Conservation (phyloP, 2,797 vertebrate genomes). For the Capromys pilorides region DNA sequence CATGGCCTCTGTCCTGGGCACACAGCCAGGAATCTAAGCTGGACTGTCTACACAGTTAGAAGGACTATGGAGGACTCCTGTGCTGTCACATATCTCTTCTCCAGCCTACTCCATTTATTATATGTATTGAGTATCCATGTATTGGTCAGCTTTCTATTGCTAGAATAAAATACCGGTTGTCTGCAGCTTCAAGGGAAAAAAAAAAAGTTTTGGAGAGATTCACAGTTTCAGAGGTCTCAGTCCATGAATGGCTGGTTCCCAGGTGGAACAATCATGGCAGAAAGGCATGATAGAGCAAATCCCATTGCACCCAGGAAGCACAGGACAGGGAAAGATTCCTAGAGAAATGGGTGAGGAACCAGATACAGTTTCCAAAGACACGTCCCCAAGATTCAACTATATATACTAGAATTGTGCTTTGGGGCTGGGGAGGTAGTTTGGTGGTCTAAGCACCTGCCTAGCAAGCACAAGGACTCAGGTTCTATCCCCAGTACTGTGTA, state of each 20-base stretch:
- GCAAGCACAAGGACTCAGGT: too few relatives aligned
- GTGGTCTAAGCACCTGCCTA: too few relatives aligned
- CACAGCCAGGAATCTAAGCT: background rate
- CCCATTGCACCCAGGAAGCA: background rate
- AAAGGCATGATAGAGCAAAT: background rate
- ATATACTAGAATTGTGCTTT: background rate
- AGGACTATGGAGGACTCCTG: background rate
- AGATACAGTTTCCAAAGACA: background rate
- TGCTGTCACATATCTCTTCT: background rate
- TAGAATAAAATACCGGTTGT: background rate
- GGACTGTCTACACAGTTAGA: background rate
- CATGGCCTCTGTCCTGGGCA: background rate
- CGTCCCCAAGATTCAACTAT: background rate
- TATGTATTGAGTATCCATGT: background rate
- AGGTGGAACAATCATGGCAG: background rate
- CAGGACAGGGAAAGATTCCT: background rate
- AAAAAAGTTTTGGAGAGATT: background rate
- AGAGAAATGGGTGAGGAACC: background rate
- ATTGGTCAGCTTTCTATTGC: background rate
- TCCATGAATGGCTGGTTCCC: background rate
- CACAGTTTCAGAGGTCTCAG: background rate
- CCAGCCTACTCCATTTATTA: conserved; percentile 19
- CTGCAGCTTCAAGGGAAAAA: background rate
- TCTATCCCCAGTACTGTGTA: too few relatives aligned
- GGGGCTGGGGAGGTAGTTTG: too few relatives aligned